Percentiles rank a stretch among this genome's conserved stretches.
Evolutionary conservation across 2,888 invertebrate species (phyloP).

Genomic region (Crocallis elinguaria): DNA sequence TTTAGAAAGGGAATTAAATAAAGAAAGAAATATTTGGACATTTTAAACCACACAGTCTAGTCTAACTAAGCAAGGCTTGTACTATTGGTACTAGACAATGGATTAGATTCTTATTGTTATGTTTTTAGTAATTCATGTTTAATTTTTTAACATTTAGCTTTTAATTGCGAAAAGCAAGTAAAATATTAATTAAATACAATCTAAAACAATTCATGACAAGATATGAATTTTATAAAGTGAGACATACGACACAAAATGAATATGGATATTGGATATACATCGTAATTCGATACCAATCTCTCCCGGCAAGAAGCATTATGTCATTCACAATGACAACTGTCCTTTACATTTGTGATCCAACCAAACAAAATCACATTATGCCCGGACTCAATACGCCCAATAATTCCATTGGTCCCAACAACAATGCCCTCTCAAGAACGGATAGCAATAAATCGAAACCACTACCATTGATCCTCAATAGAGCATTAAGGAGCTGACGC

Average conservation of each 20-base stretch:
- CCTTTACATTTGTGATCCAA: conserved; percentile 51
- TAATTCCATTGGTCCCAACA: conserved; percentile 71
- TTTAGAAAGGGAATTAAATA: conserved; percentile 6
- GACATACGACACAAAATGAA: background rate
- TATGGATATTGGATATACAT: conserved; percentile 22
- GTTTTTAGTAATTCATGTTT: no score
- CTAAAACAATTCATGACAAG: no score
- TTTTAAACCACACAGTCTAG: no score
- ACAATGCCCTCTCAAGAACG: conserved; percentile 74
- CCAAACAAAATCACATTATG: conserved; percentile 60
- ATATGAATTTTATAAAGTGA: background rate
- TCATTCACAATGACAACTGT: conserved; percentile 38
- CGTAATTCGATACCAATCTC: conserved; percentile 31
- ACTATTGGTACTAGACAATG: no score
- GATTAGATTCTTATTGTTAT: no score
- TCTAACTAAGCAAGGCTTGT: no score
- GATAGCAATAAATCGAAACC: conserved; percentile 77
- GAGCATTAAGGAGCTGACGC: conserved; percentile 76
- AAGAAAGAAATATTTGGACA: no score
- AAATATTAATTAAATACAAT: no score
- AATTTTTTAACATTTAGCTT: no score
- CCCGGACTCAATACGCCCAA: conserved; percentile 59
- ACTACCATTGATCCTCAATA: conserved; percentile 73
- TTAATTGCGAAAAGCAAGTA: no score
- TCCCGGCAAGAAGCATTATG: conserved; percentile 32